These are phyloP conservation scores for Myoxocephalus aenaeus DNA, from an alignment of 2,797 vertebrate genomes.

Conservation along the genomic window DNA sequence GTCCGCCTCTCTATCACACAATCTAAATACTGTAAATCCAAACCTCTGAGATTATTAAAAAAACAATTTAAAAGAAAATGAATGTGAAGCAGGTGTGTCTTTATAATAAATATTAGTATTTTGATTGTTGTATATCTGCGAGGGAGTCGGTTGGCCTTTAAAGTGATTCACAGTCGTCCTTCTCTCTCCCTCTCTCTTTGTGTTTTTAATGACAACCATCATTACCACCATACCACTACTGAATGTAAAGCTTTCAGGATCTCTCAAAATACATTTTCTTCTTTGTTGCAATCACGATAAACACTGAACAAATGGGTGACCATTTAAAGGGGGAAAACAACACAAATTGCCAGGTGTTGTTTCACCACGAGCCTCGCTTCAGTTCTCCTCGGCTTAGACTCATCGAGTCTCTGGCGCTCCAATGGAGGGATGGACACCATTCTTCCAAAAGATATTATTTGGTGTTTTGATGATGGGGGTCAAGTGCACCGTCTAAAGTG, in stretches of 20 bases:
- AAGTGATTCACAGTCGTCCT: background rate
- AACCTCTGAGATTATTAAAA: too few species aligned
- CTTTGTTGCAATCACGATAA: background rate
- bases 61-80: too few species aligned
- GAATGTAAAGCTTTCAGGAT: background rate
- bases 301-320: background rate
- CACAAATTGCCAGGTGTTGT: constrained; percentile 12
- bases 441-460: background rate
- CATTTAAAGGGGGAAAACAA: background rate
- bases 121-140: constrained; percentile 3
- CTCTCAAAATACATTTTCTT: background rate
- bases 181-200: background rate
- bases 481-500: background rate
- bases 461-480: background rate
- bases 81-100: background rate
- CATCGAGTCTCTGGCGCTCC: background rate
- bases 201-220: constrained; percentile 1
- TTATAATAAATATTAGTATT: background rate
- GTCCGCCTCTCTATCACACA: constrained; percentile 18
- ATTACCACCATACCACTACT: background rate
- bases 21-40: background rate
- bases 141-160: constrained; percentile 2
- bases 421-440: background rate
- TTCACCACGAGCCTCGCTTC: background rate
- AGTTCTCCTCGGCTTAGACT: background rate